phyloP scores from a whole-genome alignment of 2,888 invertebrate genomes.

The Oasisia sp. region DNA sequence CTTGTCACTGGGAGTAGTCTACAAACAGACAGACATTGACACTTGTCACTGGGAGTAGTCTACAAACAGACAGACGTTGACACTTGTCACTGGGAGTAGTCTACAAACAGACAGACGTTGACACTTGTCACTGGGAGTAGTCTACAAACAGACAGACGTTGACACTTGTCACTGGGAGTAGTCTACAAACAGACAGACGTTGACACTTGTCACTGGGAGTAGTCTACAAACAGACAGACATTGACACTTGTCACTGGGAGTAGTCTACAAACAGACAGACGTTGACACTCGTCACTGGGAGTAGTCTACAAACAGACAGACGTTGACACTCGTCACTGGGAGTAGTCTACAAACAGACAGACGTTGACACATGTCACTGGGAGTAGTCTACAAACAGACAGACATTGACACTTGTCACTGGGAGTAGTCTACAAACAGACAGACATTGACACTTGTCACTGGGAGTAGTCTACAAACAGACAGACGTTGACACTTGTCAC shows the following conservation, averaged over 20 bases:
- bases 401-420: slow-evolving; percentile 51
- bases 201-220: slow-evolving; percentile 51
- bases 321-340: slow-evolving; percentile 53
- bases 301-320: slow-evolving; percentile 48
- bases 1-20: slow-evolving; percentile 44
- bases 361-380: slow-evolving; percentile 51
- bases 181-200: slow-evolving; percentile 50
- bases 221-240: slow-evolving; percentile 50
- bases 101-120: slow-evolving; percentile 51
- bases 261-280: slow-evolving; percentile 50
- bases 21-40: slow-evolving; percentile 54
- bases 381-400: slow-evolving; percentile 49
- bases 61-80: slow-evolving; percentile 53
- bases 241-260: slow-evolving; percentile 51
- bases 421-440: slow-evolving; percentile 47
- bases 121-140: slow-evolving; percentile 50
- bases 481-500: slow-evolving; percentile 54
- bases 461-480: slow-evolving; percentile 47
- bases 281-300: slow-evolving; percentile 52
- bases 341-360: slow-evolving; percentile 49
- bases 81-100: slow-evolving; percentile 49
- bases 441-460: slow-evolving; percentile 54
- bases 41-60: slow-evolving; percentile 47
- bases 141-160: slow-evolving; percentile 50
- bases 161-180: slow-evolving; percentile 51